These are phyloP conservation scores for Calephelis perditalis DNA, from an alignment of 2,888 invertebrate species.

Conservation along the genomic window DNA sequence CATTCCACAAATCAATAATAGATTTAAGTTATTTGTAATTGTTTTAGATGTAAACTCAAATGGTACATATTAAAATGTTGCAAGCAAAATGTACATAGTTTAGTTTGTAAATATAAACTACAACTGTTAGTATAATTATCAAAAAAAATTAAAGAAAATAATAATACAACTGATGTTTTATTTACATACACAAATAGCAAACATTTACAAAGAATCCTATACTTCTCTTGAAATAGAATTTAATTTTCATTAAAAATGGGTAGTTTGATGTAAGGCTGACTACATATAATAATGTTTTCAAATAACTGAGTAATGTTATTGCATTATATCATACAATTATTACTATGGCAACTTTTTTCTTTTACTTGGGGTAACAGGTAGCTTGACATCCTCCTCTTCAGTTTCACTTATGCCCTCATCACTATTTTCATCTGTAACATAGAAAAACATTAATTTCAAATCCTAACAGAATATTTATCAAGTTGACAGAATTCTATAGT, in stretches of 20 bases:
- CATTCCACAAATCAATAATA: slow-evolving; percentile 20
- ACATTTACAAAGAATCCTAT: background rate
- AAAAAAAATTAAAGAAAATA: slow-evolving; percentile 25
- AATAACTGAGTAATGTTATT: background rate
- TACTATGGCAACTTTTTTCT: slow-evolving; percentile 32
- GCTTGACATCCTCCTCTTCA: slow-evolving; percentile 38
- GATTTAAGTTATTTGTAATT: slow-evolving; percentile 17
- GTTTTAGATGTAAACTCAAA: slow-evolving; percentile 7
- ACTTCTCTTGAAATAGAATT: slow-evolving; percentile 2
- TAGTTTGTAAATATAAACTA: slow-evolving; percentile 28
- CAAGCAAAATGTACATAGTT: slow-evolving; percentile 17
- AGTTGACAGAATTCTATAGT: too few relatives aligned
- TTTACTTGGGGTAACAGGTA: slow-evolving; percentile 43
- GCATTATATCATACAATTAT: background rate
- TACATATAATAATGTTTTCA: too few relatives aligned
- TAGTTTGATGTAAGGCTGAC: too few relatives aligned
- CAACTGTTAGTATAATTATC: slow-evolving; percentile 24
- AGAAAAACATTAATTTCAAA: too few relatives aligned
- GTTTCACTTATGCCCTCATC: slow-evolving; percentile 37
- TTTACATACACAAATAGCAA: slow-evolving; percentile 29
- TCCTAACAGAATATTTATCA: too few relatives aligned
- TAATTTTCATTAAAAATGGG: too few relatives aligned
- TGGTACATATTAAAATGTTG: background rate
- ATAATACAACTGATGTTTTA: slow-evolving; percentile 18
- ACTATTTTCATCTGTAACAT: slow-evolving; percentile 26